Evolutionary conservation across 2,888 invertebrate genomes (phyloP), one percentile per base, ranked within the genome.

Genomic region (Thereva unica): DNA sequence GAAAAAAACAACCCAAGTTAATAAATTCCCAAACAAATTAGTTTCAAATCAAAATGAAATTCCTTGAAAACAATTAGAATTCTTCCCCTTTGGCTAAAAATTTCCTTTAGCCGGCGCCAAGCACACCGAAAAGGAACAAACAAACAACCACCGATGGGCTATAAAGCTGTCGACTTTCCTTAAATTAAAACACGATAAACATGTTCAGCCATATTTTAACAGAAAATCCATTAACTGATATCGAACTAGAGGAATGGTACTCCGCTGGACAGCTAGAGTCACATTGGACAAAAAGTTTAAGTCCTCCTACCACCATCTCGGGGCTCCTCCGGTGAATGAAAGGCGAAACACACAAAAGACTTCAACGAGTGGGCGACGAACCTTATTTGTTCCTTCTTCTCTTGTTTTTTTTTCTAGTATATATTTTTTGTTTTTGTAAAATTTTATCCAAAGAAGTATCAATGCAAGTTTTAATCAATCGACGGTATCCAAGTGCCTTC

Each of bases 151-250:
- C 61, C 41, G 55, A 55, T 49, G 55, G 47, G 55, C 49, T 49
- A 55, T 65, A 65, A 65, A 65, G 47, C 54, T 65, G 64, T 65
- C 64, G 55, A 49, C 40, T 45, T 65, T 65, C 63, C 50, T 67
- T 63, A 63, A 63, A 63, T 67, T 67, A 63, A 63, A 67, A 63
- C 61, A 61, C 61, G 67, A 67, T 67, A 63, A 63, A 55, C 67
- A 67, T 67, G 67, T 63, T 67, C 54, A 59, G 55, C 55, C 47
- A 67, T 67, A 67, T 63, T 63, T 59, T 49, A 67, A 55, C 55
- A 55, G 40, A 53, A 63, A 67, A 67, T 67, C 67, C 61, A 67
- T 67, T 67, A 67, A 63, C 55, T 50, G 59, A 57, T 66, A 66
- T 53, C 23, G 57, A 64, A 45, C 34, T 54, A 37, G 44, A 38